Base-by-base conservation (phyloP, 2,888 invertebrate species). In the Lasioglossum marginatum region DNA sequence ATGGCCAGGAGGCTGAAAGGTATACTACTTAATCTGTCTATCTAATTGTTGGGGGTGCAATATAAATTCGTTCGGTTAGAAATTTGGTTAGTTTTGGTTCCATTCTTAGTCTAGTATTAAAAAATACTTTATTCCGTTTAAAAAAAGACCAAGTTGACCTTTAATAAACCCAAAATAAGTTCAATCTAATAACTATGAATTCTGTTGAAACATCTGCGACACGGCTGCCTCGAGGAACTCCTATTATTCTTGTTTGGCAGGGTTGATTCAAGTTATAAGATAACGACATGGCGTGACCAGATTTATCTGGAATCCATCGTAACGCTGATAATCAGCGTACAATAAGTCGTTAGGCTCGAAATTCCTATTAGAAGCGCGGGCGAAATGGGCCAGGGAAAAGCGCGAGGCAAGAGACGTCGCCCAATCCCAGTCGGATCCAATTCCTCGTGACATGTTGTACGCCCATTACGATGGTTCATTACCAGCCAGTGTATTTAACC, bases 401-500 rank as follows among this genome's bases (percentile, higher is more conserved):
- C 40, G 70, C 70, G 70, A 68, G 68, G 23, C 37, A 23, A 19
- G 66, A 19, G 37, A 34, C n/a, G 40, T 37, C 23, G 37, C 40
- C 40, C 70, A 68, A 68, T 70, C 70, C n/a, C 70, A 14, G 70
- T 40, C 70, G 70, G 70, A 70, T 40, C 70, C 40, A 40, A 70
- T 70, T 70, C 70, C 70, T 37, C 40, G 70, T 70, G 37, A 70
- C 70, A 70, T n/a, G 70, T 73, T 78, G 86, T 82, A 86, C 75
- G 52, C 23, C 77, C 77, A 81, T 86, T 77, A 76, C 85, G 75
- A n/a, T 43, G 71, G 88, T 89, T 93, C 92, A 92, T 94, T 93
- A 93, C 90, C 90, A 87, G 82, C 81, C 87, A 82, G 91, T 93
- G 90, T 94, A 92, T 90, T 92, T 93, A 93, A 93, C 93, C 93